Evolutionary conservation across 2,797 vertebrate species (phyloP).

Genomic region (Sebastes oblongus): DNA sequence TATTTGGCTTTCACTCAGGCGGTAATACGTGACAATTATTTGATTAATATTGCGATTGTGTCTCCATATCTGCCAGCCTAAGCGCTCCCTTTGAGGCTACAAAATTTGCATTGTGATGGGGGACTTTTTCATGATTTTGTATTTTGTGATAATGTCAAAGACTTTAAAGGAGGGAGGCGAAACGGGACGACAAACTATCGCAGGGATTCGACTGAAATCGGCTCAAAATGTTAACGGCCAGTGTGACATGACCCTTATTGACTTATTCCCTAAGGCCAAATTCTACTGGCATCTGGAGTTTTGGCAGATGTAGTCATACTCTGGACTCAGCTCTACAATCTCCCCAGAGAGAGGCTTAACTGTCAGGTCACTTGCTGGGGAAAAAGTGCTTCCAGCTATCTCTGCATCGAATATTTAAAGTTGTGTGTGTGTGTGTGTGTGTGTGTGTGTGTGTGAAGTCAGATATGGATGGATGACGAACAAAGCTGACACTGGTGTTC

Average conservation of each 20-base stretch:
- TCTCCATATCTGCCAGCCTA: neutral
- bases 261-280: slow-evolving; percentile 20
- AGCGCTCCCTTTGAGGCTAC: neutral
- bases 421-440: neutral
- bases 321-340: slow-evolving; percentile 4
- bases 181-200: neutral
- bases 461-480: neutral
- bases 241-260: neutral
- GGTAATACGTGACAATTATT: slow-evolving; percentile 11
- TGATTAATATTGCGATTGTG: neutral
- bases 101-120: neutral
- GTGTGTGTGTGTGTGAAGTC: neutral
- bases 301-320: slow-evolving; percentile 20
- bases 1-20: slow-evolving; percentile 29
- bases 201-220: neutral
- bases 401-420: slow-evolving; percentile 55
- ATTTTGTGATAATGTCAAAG: slow-evolving; percentile 2
- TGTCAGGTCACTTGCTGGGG: neutral
- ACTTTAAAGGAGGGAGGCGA: neutral
- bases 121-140: neutral
- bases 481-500: neutral
- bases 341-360: slow-evolving; percentile 24
- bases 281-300: slow-evolving; percentile 6
- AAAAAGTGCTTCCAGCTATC: slow-evolving; percentile 22
- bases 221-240: neutral